Conservation (phyloP, 1,140 invertebrate species). For the Zaprionus africanus region DNA sequence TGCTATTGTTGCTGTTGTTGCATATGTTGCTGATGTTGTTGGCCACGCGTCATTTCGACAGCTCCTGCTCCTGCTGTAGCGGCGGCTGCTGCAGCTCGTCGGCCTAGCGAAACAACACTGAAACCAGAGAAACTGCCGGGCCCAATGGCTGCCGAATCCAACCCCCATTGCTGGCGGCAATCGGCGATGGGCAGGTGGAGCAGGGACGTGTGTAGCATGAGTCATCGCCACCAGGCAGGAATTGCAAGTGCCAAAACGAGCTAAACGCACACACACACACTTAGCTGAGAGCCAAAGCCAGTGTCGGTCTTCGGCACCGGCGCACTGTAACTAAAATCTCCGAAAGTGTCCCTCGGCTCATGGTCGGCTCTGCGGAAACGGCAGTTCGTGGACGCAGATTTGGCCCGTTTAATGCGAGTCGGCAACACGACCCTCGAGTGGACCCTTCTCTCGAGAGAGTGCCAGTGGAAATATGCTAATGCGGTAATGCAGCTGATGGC, state of each 20-base stretch:
- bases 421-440: slow-evolving; percentile 42
- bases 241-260: slow-evolving; percentile 44
- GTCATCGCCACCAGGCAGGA: slow-evolving; percentile 47
- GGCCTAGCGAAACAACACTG: slow-evolving; percentile 74
- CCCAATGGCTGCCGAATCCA: slow-evolving; percentile 22
- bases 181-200: slow-evolving; percentile 52
- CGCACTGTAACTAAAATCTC: slow-evolving; percentile 58
- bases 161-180: slow-evolving; percentile 6
- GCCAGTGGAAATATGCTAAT: slow-evolving; percentile 36
- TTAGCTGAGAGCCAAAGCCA: slow-evolving; percentile 54
- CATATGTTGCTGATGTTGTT: slow-evolving; percentile 20
- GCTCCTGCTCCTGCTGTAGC: slow-evolving; percentile 10
- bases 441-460: neutral
- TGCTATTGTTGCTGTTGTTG: slow-evolving; percentile 39
- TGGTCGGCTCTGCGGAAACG: neutral
- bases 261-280: slow-evolving; percentile 27
- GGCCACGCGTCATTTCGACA: slow-evolving; percentile 49
- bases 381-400: slow-evolving; percentile 51
- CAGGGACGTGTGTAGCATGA: slow-evolving; percentile 64
- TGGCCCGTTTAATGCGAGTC: slow-evolving; percentile 31
- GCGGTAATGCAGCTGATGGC: slow-evolving; percentile 53
- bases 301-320: slow-evolving; percentile 60
- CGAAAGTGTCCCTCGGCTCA: slow-evolving; percentile 5
- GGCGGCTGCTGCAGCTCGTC: slow-evolving; percentile 62
- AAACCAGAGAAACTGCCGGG: slow-evolving; percentile 40